Evolutionary conservation across 2,113 vertebrate genomes (phyloP).

Genomic region (Mola mola): DNA sequence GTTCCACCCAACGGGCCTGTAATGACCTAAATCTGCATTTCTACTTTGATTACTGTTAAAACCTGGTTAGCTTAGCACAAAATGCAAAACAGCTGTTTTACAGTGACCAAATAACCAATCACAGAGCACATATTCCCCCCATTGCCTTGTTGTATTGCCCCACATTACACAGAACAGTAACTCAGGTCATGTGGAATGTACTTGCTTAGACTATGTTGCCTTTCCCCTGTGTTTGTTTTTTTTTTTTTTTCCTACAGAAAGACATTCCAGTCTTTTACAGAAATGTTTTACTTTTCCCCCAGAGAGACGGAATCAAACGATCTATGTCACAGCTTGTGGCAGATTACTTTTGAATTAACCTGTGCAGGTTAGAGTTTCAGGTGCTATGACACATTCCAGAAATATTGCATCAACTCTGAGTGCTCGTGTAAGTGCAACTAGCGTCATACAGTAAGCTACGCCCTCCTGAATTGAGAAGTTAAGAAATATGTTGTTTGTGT

Average conservation of each 20-base stretch:
- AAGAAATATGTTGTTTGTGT: slow-evolving; percentile 22
- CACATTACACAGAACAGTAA: slow-evolving; percentile 84
- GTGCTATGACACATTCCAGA: slow-evolving; percentile 86
- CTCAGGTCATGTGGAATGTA: slow-evolving; percentile 97
- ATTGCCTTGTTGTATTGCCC: slow-evolving; percentile 82
- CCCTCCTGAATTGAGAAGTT: slow-evolving; percentile 20
- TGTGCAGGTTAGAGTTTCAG: slow-evolving; percentile 59
- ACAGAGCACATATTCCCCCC: slow-evolving; percentile 84
- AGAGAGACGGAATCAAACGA: slow-evolving; percentile 45
- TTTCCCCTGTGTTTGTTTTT: slow-evolving; percentile 82
- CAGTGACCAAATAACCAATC: slow-evolving; percentile 78
- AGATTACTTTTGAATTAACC: slow-evolving; percentile 1
- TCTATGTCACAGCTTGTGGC: slow-evolving; percentile 35
- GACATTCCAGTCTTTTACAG: slow-evolving; percentile 85
- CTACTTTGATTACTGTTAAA: slow-evolving; percentile 25
- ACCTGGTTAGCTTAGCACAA: slow-evolving; percentile 49
- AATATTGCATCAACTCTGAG: slow-evolving; percentile 68
- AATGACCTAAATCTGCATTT: slow-evolving; percentile 15
- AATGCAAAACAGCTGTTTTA: slow-evolving; percentile 58
- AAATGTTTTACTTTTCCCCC: slow-evolving; percentile 75
- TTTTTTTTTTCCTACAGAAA: slow-evolving; percentile 74
- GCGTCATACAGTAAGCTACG: slow-evolving; percentile 49
- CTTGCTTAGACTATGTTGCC: slow-evolving; percentile 87
- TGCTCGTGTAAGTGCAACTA: slow-evolving; percentile 28
- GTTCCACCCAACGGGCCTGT: slow-evolving; percentile 12